Conservation (phyloP, 2,113 vertebrate species). For the Argyrosomus japonicus region DNA sequence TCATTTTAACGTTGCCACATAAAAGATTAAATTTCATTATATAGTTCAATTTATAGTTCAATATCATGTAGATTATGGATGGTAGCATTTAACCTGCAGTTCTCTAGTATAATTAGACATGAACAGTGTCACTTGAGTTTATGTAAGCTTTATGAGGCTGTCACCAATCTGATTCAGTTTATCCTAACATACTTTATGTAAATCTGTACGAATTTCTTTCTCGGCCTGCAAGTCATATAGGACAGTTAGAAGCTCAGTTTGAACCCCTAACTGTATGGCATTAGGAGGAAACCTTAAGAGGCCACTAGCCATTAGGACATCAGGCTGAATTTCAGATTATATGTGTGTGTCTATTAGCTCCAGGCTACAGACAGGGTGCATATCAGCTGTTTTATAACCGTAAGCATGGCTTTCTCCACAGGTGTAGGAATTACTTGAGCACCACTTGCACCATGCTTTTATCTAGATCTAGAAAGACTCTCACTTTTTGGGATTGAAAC, state of each 20-base stretch:
- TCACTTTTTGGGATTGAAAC: background rate
- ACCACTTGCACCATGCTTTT: background rate
- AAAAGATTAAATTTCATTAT: background rate
- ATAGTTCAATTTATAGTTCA: too few species aligned
- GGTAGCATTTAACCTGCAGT: background rate
- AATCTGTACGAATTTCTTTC: background rate
- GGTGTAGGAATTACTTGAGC: background rate
- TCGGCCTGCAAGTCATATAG: background rate
- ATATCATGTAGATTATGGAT: background rate
- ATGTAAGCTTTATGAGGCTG: background rate
- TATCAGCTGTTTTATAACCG: background rate
- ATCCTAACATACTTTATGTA: background rate
- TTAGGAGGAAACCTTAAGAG: background rate
- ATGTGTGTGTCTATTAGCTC: background rate
- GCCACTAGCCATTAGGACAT: background rate
- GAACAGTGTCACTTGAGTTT: background rate
- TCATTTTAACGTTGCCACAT: background rate
- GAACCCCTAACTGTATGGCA: background rate
- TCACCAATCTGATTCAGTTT: background rate
- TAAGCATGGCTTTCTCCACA: background rate
- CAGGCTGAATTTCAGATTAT: background rate
- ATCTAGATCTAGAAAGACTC: conserved; percentile 5
- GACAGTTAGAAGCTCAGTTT: background rate
- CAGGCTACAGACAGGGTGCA: background rate
- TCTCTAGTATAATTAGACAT: background rate